phyloP scores from a whole-genome alignment of 2,113 vertebrate genomes.

The Rutilus rutilus region DNA sequence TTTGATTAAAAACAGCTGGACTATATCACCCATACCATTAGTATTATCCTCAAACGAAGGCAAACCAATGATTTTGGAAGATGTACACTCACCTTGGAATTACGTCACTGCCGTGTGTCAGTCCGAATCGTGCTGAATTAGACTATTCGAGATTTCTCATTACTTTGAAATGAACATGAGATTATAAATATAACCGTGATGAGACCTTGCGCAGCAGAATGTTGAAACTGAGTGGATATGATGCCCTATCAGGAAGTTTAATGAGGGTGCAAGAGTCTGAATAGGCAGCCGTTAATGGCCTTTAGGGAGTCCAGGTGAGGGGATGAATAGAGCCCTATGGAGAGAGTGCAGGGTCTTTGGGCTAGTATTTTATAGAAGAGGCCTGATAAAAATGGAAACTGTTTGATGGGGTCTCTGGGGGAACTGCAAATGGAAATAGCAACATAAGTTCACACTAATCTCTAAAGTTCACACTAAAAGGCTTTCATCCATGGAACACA shows the following conservation, averaged over 20 bases:
- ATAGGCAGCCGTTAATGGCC: background rate
- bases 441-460: background rate
- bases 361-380: background rate
- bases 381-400: background rate
- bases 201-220: conserved; percentile 27
- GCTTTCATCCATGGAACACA: background rate
- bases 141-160: conserved; percentile 26
- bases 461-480: background rate
- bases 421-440: background rate
- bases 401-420: background rate
- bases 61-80: background rate
- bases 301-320: conserved; percentile 11
- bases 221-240: background rate
- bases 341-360: background rate
- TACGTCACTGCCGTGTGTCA: conserved; percentile 6
- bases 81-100: conserved; percentile 40
- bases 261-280: conserved; percentile 19
- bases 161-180: conserved; percentile 27
- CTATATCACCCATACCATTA: conserved; percentile 48
- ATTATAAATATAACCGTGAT: conserved; percentile 4
- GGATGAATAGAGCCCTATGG: background rate
- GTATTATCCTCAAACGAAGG: conserved; percentile 27
- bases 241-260: background rate
- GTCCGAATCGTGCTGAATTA: conserved; percentile 9
- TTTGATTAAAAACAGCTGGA: conserved; percentile 51